Base-by-base conservation (phyloP, 2,888 invertebrate species). In the Scaptomyza parva region DNA sequence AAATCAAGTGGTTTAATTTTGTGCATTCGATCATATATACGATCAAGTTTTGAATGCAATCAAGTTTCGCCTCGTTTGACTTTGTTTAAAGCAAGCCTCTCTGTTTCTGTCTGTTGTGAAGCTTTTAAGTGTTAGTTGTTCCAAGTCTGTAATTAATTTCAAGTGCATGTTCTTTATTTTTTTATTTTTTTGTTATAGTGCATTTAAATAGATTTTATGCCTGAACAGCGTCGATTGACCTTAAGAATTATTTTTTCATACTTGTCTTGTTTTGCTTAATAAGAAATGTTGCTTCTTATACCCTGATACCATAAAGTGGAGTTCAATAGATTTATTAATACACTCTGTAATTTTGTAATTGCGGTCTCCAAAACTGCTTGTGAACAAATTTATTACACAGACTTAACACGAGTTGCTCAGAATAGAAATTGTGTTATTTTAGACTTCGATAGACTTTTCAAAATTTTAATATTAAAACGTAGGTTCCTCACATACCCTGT, bases 1-100 rank as follows among this genome's bases (percentile, higher is more conserved):
- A 58, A 68, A 68, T 76, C 76, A 79, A 76, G 76, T 68, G 67
- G 40, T 44, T 64, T 47, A 54, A 41, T 45, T 60, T 59, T 64
- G 44, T 54, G 61, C 62, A 59, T 47, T 45, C 61, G 60, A 58
- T 45, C 73, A 47, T 51, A n/a, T n/a, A n/a, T n/a, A 24, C 53
- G 60, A 66, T 76, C 77, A 54, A 44, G 68, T 58, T 60, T 60
- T 30, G 57, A 68, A 48, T 72, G 59, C 70, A 74, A 73, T 68
- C 75, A 33, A 48, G 78, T 76, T 78, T 74, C 37, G 54, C 60
- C 52, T 59, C 30, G 57, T 55, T 57, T 41, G 28, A 53, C 50
- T 61, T 53, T 35, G 45, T 40, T 47, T 55, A 18, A 6, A 24
- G 17, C 52, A 8, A 17, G 17, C 12, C 28, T 28, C 8, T 11